Conservation (phyloP, 1,140 invertebrate species). For the Gonatopus flavifemur region DNA sequence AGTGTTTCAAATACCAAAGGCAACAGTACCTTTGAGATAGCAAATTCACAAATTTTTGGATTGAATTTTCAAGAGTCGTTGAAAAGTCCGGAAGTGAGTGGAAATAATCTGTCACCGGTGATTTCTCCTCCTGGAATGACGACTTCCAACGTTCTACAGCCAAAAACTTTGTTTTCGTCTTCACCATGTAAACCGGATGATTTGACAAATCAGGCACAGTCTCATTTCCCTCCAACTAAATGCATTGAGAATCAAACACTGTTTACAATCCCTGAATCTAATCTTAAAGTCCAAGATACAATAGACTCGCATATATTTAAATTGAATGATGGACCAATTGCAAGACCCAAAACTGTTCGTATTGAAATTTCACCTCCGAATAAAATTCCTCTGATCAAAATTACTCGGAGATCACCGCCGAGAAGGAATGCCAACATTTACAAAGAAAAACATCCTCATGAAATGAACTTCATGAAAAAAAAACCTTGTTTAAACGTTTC, state of each 20-base stretch:
- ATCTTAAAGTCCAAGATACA: background rate
- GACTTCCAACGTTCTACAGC: too few species aligned
- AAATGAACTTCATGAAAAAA: constrained; percentile 24
- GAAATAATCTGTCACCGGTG: too few species aligned
- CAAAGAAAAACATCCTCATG: constrained; percentile 31
- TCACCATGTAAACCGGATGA: too few species aligned
- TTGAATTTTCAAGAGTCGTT: too few species aligned
- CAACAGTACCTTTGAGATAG: too few species aligned
- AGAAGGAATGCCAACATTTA: constrained; percentile 29
- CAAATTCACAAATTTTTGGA: constrained; percentile 15
- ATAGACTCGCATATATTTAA: background rate
- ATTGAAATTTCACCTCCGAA: constrained; percentile 44
- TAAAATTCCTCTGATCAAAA: constrained; percentile 1
- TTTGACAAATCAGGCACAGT: background rate
- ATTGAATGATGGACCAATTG: background rate
- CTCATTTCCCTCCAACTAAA: background rate
- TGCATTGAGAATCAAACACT: background rate
- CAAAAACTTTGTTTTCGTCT: too few species aligned
- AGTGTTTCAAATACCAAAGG: too few species aligned
- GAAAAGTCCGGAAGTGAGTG: too few species aligned
- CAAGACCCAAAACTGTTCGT: constrained; percentile 17
- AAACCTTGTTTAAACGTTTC: constrained; percentile 21
- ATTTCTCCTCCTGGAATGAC: too few species aligned
- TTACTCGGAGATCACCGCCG: constrained; percentile 24
- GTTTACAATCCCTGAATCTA: background rate